Evolutionary conservation across 2,888 invertebrate species (phyloP), one percentile per base, ranked within the genome.

Genomic region (Drosophila anceps): DNA sequence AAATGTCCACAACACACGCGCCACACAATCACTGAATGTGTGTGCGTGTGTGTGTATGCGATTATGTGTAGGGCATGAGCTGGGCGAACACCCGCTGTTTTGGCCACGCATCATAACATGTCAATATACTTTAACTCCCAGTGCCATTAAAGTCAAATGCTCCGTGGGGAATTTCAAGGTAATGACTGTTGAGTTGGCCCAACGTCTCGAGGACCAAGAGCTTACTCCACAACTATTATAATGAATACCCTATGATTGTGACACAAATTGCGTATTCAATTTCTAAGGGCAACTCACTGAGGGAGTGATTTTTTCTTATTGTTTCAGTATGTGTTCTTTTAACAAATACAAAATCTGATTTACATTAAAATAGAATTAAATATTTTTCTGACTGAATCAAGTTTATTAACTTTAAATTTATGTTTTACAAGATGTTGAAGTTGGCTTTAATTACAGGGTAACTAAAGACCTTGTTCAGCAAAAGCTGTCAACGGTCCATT

Each of bases 21-120:
- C 54, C 61, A 44, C 63, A 55, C 81, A 76, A 72, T 64, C 65
- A 50, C 33, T 62, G 57, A 69, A 37, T 61, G 48, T 24, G 60
- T 58, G 41, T 50, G 51, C 24, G n/a, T 50, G 46, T 44, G 55
- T 35, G 37, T 10, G 39, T 69, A 29, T 60, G 44, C 48, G 39
- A 29, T 12, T 10, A 6, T 43, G 43, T 10, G 41, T 58, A 15
- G 55, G 54, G 67, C 15, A 10, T 64, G 54, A 51, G 41, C 24
- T 67, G 65, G 43, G 58, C 59, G 67, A 44, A 35, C 71, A 60
- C 81, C 77, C 66, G 81, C 63, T 72, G 81, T 39, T 72, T 70
- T 60, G 79, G 90, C 88, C 79, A 88, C 84, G 83, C 89, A 79
- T 91, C 91, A 90, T 91, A 91, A 88, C 87, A 84, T 91, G 91